Conservation (phyloP, 2,797 vertebrate genomes). For the Pangasius krempfi region DNA sequence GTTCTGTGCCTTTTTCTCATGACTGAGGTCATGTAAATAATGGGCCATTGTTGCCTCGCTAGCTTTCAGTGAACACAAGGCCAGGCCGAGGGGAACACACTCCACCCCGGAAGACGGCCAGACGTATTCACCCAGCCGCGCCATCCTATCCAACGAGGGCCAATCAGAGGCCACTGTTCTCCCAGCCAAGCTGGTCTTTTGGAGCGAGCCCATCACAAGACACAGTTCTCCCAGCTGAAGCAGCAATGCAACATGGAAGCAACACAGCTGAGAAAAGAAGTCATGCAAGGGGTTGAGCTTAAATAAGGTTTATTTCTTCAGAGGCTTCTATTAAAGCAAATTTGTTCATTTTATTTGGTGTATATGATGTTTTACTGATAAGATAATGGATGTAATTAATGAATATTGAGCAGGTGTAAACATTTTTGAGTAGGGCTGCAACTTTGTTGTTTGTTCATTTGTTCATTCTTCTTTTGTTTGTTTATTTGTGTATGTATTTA, state of each 20-base stretch:
- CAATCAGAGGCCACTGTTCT: conserved; percentile 25
- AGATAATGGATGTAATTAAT: background rate
- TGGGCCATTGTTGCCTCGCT: conserved; percentile 47
- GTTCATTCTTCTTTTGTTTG: background rate
- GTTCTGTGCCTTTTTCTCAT: conserved; percentile 9
- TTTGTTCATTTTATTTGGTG: background rate
- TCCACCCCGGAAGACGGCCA: conserved; percentile 54
- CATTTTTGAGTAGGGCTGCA: background rate
- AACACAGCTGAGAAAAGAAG: conserved; percentile 38
- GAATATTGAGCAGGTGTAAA: background rate
- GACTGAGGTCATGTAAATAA: conserved; percentile 46
- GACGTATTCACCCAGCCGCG: conserved; percentile 47
- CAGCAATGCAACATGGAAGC: conserved; percentile 30
- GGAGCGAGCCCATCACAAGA: conserved; percentile 14
- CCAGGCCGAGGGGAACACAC: conserved; percentile 27
- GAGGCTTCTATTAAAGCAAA: background rate
- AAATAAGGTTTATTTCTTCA: background rate
- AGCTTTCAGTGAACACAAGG: conserved; percentile 30
- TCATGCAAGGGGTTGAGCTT: background rate
- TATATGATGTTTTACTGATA: background rate
- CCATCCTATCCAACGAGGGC: conserved; percentile 15
- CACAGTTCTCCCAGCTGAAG: background rate
- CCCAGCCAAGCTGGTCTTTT: background rate
- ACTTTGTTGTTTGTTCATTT: background rate
- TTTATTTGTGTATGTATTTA: background rate